phyloP scores from a whole-genome alignment of 2,113 vertebrate genomes.

The Gallinago media region DNA sequence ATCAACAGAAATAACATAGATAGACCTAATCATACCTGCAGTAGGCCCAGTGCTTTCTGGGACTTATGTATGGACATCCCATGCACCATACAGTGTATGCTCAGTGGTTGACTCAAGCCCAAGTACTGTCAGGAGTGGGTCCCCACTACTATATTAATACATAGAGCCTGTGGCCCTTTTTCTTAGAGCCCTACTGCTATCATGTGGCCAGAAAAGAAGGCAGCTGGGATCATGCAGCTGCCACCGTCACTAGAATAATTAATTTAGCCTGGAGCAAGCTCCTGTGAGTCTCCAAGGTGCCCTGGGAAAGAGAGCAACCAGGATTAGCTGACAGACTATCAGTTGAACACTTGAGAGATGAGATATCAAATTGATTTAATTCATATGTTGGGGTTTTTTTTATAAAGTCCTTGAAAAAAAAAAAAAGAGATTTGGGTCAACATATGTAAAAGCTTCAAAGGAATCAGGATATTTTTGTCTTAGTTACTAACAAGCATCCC shows the following conservation, averaged over 20 bases:
- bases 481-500: slow-evolving; percentile 29
- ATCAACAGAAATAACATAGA: not conserved
- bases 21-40: not conserved
- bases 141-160: not conserved
- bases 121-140: not conserved
- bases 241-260: slow-evolving; percentile 47
- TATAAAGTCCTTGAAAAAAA: slow-evolving; percentile 3
- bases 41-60: not conserved
- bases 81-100: too few species aligned
- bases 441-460: slow-evolving; percentile 33
- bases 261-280: slow-evolving; percentile 57
- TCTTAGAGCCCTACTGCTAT: slow-evolving; percentile 66
- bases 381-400: slow-evolving; percentile 19
- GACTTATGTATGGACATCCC: not conserved
- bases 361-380: slow-evolving; percentile 64
- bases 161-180: slow-evolving; percentile 10
- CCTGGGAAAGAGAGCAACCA: slow-evolving; percentile 48
- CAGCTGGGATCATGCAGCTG: slow-evolving; percentile 59
- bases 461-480: slow-evolving; percentile 31
- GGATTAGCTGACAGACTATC: slow-evolving; percentile 30
- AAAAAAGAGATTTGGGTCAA: slow-evolving; percentile 44
- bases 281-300: slow-evolving; percentile 43
- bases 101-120: not conserved
- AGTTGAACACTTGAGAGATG: slow-evolving; percentile 58
- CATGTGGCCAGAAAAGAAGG: slow-evolving; percentile 53